Base-by-base conservation (phyloP, 2,888 invertebrate genomes). In the Heliconius erato region DNA sequence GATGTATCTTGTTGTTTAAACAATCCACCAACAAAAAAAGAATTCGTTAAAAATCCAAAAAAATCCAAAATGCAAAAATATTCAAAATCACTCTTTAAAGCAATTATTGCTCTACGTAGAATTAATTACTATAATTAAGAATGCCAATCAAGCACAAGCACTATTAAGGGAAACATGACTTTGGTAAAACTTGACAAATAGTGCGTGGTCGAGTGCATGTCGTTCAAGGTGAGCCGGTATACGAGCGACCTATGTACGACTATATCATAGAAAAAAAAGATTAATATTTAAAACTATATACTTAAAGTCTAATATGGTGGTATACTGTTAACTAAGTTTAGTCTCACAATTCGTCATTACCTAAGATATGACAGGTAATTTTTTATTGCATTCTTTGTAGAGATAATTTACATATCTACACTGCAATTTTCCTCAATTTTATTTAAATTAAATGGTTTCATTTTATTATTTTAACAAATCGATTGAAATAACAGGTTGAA, bases 141-240 rank as follows among this genome's bases (percentile, higher is more conserved):
- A 74, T 74, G 23, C 23, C 32, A 74, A 28, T 35, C 7, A n/a
- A 59, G 40, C 16, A 40, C 11, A 63, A 16, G 26, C 16, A n/a
- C 76, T 40, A 35, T 76, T 76, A 78, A 78, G 78, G 67, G 67
- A 78, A 67, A 12, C 49, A 68, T 49, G 49, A 49, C 67, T 63
- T 78, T 68, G 28, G 49, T 78, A 72, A 80, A 69, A 80, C 83
- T 83, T 79, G 79, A 84, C 63, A 83, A 83, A 86, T 84, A 87
- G 84, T 85, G 84, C 84, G 84, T 80, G 86, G 85, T 84, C 81
- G 86, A 83, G 88, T 88, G 88, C 88, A 88, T 87, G 87, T 87
- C 87, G 87, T 84, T 86, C 91, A 91, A 91, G 91, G 91, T 88
- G 84, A 91, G 86, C 91, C 67, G 72, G 89, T 85, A 80, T 82